phyloP scores from a whole-genome alignment of 2,888 invertebrate genomes.

The Pyralis farinalis region DNA sequence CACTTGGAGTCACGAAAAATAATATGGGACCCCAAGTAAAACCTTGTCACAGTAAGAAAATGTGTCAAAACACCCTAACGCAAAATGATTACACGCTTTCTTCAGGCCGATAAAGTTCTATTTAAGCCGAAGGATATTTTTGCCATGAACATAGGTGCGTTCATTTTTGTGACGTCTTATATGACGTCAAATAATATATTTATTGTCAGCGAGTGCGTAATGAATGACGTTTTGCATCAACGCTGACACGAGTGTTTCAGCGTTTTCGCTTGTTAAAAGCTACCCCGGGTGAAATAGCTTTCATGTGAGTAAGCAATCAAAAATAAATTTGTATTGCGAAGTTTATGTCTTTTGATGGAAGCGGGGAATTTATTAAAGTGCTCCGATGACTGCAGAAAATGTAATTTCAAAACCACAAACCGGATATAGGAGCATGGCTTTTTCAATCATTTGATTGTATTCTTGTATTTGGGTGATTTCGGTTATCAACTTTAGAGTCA shows the following conservation, averaged over 20 bases:
- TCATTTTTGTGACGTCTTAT: constrained; percentile 9
- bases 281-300: constrained; percentile 44
- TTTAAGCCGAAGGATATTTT: no score
- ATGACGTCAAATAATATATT: constrained; percentile 65
- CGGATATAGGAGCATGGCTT: no score
- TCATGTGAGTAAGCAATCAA: constrained; percentile 56
- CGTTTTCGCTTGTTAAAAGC: constrained; percentile 44
- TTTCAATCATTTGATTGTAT: no score
- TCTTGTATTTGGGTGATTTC: no score
- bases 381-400: no score
- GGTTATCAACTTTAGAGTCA: no score
- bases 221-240: constrained; percentile 71
- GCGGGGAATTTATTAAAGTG: no score
- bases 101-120: neutral
- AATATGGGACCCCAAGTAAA: neutral
- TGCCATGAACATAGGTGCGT: neutral
- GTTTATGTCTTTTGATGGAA: neutral
- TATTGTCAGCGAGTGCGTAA: constrained; percentile 66
- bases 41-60: neutral
- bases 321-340: constrained; percentile 46
- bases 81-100: neutral
- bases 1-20: constrained; percentile 22
- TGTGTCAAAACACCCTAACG: neutral
- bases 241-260: constrained; percentile 56
- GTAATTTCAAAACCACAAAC: no score